These are phyloP conservation scores for Antidorcas marsupialis DNA, from an alignment of 2,113 vertebrate genomes.

Conservation along the genomic window DNA sequence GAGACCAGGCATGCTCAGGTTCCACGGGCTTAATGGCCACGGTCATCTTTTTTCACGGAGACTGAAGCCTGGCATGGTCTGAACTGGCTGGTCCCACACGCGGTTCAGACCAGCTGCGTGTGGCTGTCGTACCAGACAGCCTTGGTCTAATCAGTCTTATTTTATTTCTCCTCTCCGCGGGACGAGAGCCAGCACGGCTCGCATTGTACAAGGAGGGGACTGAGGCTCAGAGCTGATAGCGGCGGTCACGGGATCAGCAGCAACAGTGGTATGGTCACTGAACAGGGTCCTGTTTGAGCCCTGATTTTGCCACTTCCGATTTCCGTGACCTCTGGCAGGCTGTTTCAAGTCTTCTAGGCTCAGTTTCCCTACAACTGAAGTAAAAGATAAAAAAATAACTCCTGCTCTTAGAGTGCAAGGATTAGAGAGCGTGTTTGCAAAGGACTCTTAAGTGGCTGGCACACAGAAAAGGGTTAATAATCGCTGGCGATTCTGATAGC, in stretches of 20 bases:
- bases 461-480: neutral
- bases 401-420: neutral
- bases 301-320: neutral
- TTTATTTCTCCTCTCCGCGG: neutral
- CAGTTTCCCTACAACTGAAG: neutral
- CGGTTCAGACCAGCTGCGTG: neutral
- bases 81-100: neutral
- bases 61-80: neutral
- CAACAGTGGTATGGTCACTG: neutral
- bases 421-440: neutral
- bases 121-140: neutral
- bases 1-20: neutral
- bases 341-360: neutral
- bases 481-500: neutral
- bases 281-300: neutral
- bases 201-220: neutral
- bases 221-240: neutral
- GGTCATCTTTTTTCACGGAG: neutral
- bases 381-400: neutral
- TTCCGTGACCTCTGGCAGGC: neutral
- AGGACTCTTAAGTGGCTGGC: neutral
- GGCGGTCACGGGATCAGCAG: neutral
- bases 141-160: neutral
- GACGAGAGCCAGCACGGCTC: neutral
- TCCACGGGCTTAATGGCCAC: neutral